Conservation (phyloP, 1,140 invertebrate genomes). For the Luehdorfia chinensis region DNA sequence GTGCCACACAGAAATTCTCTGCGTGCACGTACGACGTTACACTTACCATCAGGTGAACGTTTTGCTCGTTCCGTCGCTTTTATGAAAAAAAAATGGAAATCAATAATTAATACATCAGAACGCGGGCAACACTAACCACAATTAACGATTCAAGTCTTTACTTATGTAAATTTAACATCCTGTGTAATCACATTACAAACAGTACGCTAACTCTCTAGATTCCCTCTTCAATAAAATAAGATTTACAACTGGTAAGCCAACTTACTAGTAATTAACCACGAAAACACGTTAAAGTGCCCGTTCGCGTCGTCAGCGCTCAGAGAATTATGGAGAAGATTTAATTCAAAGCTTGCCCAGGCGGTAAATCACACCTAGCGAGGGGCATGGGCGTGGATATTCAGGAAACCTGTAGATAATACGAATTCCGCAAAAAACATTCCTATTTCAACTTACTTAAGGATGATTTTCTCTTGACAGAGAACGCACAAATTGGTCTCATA, state of each 20-base stretch:
- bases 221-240: not conserved
- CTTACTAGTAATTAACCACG: slow-evolving; percentile 27
- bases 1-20: no score
- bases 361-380: slow-evolving; percentile 46
- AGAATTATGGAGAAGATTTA: slow-evolving; percentile 42
- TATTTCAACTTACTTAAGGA: slow-evolving; percentile 13
- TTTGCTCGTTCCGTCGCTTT: no score
- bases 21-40: no score
- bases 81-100: no score
- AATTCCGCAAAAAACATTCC: slow-evolving; percentile 21
- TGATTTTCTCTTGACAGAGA: not conserved
- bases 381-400: slow-evolving; percentile 1
- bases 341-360: slow-evolving; percentile 36
- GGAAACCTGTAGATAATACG: slow-evolving; percentile 25
- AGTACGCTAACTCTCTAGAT: no score
- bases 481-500: slow-evolving; percentile 21
- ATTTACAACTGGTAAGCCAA: slow-evolving; percentile 24
- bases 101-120: no score
- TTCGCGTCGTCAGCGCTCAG: slow-evolving; percentile 33
- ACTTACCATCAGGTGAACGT: no score
- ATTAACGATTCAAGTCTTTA: no score
- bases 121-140: no score
- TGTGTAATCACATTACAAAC: no score
- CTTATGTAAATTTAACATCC: no score
- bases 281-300: slow-evolving; percentile 26